A percentile compares a stretch with the other conserved stretches of the same genome.
These are phyloP conservation scores for Reinhardtius hippoglossoides DNA, from an alignment of 2,113 vertebrate species.

Conservation along the genomic window DNA sequence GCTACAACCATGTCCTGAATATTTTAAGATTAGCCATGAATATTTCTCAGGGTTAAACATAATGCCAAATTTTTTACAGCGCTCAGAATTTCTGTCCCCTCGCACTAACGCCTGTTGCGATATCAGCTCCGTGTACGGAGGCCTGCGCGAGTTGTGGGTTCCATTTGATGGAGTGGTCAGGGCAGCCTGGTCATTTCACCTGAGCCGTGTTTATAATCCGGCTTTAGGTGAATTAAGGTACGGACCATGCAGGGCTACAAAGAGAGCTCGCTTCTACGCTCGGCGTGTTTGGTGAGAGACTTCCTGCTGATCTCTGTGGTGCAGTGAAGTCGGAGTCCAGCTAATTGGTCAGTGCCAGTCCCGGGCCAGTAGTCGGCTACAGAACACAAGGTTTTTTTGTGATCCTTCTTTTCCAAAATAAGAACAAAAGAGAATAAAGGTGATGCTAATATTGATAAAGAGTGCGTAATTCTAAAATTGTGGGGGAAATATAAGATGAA, in stretches of 20 bases:
- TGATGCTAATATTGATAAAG: too few species aligned
- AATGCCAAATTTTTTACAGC: background rate
- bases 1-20: constrained; percentile 37
- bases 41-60: constrained; percentile 23
- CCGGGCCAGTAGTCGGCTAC: constrained; percentile 1
- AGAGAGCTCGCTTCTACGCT: constrained; percentile 5
- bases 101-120: background rate
- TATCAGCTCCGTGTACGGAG: background rate
- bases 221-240: constrained; percentile 49
- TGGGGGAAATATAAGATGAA: background rate
- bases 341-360: constrained; percentile 35
- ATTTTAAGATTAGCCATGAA: constrained; percentile 27
- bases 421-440: too few species aligned
- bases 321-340: constrained; percentile 2
- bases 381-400: background rate
- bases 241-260: constrained; percentile 2
- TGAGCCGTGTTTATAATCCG: constrained; percentile 38
- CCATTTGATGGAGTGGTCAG: constrained; percentile 19
- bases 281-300: constrained; percentile 13
- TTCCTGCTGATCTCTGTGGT: constrained; percentile 27
- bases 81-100: background rate
- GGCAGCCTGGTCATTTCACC: constrained; percentile 36
- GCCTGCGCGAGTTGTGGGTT: background rate
- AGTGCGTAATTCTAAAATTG: background rate
- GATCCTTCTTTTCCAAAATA: too few species aligned